Percentiles rank a stretch among this genome's conserved stretches.
Conservation (phyloP, 2,888 invertebrate genomes). For the Anthrax anthrax region DNA sequence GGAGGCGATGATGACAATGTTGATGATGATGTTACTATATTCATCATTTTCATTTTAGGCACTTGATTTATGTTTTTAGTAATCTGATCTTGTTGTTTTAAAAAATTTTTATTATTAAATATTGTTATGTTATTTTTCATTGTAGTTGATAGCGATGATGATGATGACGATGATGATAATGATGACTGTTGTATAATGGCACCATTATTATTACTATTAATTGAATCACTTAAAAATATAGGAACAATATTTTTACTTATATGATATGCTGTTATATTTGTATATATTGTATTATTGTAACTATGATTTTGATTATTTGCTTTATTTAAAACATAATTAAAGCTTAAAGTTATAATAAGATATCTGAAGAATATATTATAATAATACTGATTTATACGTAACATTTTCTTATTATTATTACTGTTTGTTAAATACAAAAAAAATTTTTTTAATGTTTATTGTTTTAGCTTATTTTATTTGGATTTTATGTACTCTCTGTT, state of each 20-base stretch:
- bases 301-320: too few species aligned
- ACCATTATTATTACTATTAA: neutral
- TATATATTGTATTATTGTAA: neutral
- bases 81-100: neutral
- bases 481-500: too few species aligned
- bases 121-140: too few species aligned
- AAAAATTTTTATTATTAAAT: neutral
- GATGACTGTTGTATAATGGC: too few species aligned
- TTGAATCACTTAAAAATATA: conserved; percentile 2
- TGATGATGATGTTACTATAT: neutral
- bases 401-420: too few species aligned
- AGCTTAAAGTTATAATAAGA: too few species aligned
- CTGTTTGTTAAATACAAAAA: too few species aligned
- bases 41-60: neutral
- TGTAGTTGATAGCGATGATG: neutral
- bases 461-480: too few species aligned
- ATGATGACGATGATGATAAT: neutral
- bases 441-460: too few species aligned
- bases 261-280: neutral
- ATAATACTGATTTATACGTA: too few species aligned
- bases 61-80: neutral
- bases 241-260: neutral
- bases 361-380: too few species aligned
- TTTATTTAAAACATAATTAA: too few species aligned
- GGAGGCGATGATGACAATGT: neutral